phyloP scores from a whole-genome alignment of 2,888 invertebrate species.

The Orthonevra nobilis region DNA sequence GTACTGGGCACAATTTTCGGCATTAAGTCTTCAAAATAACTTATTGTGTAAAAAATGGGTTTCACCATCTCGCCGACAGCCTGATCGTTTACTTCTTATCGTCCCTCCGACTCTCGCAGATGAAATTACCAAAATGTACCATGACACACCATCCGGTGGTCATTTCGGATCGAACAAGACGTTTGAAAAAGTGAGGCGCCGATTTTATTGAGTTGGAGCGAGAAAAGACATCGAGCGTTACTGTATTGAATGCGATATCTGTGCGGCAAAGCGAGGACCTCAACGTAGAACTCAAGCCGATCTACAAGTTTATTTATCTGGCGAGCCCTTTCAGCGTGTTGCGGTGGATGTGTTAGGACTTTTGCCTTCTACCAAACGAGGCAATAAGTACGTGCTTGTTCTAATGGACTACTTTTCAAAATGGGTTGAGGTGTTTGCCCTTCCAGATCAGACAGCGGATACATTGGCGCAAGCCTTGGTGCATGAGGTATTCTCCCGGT shows the following conservation, averaged over 20 bases:
- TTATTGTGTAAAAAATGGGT: constrained; percentile 12
- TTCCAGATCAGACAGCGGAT: constrained; percentile 1
- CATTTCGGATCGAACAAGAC: constrained; percentile 1
- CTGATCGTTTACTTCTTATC: not conserved
- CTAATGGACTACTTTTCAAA: constrained; percentile 58
- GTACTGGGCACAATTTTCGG: constrained; percentile 19
- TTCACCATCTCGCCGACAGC: not conserved
- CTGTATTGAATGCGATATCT: not conserved
- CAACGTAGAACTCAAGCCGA: not conserved
- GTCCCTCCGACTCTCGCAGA: not conserved
- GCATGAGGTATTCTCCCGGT: not conserved
- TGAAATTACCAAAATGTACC: not conserved
- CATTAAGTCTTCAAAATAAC: not conserved
- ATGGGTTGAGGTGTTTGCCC: constrained; percentile 3
- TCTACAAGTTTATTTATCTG: not conserved
- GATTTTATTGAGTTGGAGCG: constrained; percentile 2
- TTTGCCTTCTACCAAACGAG: not conserved
- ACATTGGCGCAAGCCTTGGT: not conserved
- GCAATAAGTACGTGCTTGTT: constrained; percentile 12
- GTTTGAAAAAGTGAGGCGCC: not conserved
- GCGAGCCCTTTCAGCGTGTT: constrained; percentile 12
- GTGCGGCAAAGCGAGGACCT: not conserved
- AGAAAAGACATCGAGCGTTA: not conserved
- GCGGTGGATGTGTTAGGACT: constrained; percentile 2
- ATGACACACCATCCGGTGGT: not conserved